Base-by-base conservation (phyloP, 2,797 vertebrate species). In the Petrocephalus sullivani region DNA sequence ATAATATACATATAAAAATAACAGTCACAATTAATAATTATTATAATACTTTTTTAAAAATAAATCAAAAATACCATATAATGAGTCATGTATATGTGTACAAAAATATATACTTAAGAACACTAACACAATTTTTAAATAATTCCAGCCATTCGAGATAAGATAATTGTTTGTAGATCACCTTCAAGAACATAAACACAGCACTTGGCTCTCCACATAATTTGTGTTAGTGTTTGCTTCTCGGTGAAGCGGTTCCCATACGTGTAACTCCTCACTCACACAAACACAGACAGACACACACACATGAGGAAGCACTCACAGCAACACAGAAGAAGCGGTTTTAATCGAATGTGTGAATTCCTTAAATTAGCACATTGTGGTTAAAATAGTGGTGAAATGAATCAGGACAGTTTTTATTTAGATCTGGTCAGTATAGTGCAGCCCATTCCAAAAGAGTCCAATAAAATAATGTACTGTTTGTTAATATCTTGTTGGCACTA, bases 151-250 rank as follows among this genome's bases (percentile, higher is more conserved):
- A 86, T 19, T 88, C 86, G 78, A 46, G 33, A 84, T 84, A 21
- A 92, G 93, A 92, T 71, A 71, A 41, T 37, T 71, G 93, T 94
- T 94, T 95, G 93, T 92, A 94, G 93, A 91, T 93, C 54, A 93
- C 91, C 92, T 88, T 92, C 89, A 64, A 94, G 91, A 53, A 92
- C 91, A 91, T 91, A 91, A 91, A 90, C 91, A 92, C 84, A 78
- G 53, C 51, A 60, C 46, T 91, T 37, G 5, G 90, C 89, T 91
- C 90, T 89, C 91, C 90, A 92, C 88, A 61, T 88, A 91, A 90
- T 89, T 90, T 90, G 57, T 89, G 88, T 87, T 89, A 89, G 89
- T 91, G 85, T 89, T 89, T 86, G 61, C 88, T 91, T 90, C 89
- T 89, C 85, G 54, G 61, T 78, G n/a, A 78, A 33, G 85, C 53